These are phyloP conservation scores for Brotula barbata DNA, from an alignment of 2,797 vertebrate genomes.

Conservation along the genomic window DNA sequence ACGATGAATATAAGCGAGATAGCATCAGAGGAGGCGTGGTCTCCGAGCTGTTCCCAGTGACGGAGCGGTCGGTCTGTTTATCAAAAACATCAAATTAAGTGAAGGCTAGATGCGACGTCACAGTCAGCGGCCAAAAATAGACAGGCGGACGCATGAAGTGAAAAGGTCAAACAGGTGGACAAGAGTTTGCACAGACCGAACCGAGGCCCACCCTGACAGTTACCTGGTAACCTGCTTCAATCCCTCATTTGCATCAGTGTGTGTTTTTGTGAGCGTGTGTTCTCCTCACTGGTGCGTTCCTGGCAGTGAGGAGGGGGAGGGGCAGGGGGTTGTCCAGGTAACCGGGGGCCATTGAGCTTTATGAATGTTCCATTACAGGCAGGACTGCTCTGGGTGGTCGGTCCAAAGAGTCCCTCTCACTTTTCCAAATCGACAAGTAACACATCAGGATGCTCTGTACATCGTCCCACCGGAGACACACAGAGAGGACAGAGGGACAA, in stretches of 20 bases:
- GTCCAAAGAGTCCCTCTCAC: slow-evolving; percentile 35
- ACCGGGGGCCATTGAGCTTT: slow-evolving; percentile 65
- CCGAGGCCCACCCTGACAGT: slow-evolving; percentile 27
- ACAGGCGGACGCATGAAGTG: slow-evolving; percentile 8
- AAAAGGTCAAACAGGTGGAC: slow-evolving; percentile 37
- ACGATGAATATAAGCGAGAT: not conserved
- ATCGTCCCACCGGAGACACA: no score
- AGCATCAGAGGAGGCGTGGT: slow-evolving; percentile 1
- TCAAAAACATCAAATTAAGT: slow-evolving; percentile 29
- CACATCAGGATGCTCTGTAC: not conserved
- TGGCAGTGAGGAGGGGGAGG: slow-evolving; percentile 37
- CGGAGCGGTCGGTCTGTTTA: not conserved
- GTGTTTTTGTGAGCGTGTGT: slow-evolving; percentile 34
- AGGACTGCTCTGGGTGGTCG: slow-evolving; percentile 25
- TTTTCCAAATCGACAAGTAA: slow-evolving; percentile 30
- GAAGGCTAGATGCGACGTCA: slow-evolving; percentile 21
- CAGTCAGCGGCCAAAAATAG: not conserved
- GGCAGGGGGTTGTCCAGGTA: slow-evolving; percentile 71
- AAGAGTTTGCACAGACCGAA: slow-evolving; percentile 29
- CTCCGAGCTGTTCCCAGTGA: not conserved
- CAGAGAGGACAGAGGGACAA: not conserved
- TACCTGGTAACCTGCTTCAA: slow-evolving; percentile 64
- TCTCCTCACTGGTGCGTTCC: slow-evolving; percentile 29
- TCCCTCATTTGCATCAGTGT: slow-evolving; percentile 59
- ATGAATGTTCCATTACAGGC: slow-evolving; percentile 69